Base-by-base conservation (phyloP, 2,113 vertebrate species). In the Bothrops jararaca region DNA sequence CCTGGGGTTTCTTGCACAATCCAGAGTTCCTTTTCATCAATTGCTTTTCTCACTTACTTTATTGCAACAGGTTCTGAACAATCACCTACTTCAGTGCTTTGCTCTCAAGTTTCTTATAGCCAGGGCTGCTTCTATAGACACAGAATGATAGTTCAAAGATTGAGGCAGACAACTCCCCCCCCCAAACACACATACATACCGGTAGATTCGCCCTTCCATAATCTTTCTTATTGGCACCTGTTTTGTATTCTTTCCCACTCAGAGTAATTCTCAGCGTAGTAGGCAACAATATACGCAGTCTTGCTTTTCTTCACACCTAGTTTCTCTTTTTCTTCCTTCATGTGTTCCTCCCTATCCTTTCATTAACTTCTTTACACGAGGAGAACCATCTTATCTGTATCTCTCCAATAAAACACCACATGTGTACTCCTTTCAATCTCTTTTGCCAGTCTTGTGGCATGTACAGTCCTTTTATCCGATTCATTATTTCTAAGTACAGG, bases 291-390 rank as follows among this genome's bases (percentile, higher is more conserved):
- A 69, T 50, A 48, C 7, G 90, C 1, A 12, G 34, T 13, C 52
- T 69, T 22, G 6, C 2, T 53, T 6, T 4, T 1, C 12, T 57
- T n/a, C 94, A 6, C 23, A 52, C 8, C 45, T 20, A 89, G 18
- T 93, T 92, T 92, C n/a, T 56, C 93, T 94, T 56, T 94, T 95
- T 85, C 89, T 48, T 13, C 39, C 23, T 64, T 92, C 60, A 57
- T 60, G 24, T 11, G 5, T 10, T 90, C 18, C 89, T 92, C 80
- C 80, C 52, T 64, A 42, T 56, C 29, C 57, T 50, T 57, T 58
- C 52, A 42, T 34, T 6, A 22, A 29, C 26, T 64, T 64, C 60
- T 29, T 64, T n/a, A 64, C 1, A 2, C 42, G 12, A 7, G 4
- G 6, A 80, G 48, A 29, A 34, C 88, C 69, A 20, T 90, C n/a